phyloP scores from a whole-genome alignment of 2,888 invertebrate species.

The Hofmannophila pseudospretella region DNA sequence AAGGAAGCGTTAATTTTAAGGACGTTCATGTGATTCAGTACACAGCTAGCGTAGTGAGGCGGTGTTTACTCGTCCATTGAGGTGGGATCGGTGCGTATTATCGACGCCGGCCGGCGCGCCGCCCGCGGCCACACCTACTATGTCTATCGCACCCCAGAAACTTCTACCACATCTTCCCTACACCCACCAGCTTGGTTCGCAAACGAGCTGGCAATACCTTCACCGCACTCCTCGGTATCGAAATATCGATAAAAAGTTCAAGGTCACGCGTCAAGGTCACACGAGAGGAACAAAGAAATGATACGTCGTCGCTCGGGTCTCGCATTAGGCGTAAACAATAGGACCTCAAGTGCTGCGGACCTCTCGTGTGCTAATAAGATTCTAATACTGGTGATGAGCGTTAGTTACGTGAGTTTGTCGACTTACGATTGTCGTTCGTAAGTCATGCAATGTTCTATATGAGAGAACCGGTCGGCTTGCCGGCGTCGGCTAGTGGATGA shows the following conservation, averaged over 20 bases:
- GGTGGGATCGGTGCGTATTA: background rate
- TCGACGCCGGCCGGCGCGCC: background rate
- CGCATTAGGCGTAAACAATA: constrained; percentile 26
- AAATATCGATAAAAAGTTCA: constrained; percentile 31
- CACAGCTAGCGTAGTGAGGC: background rate
- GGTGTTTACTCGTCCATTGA: background rate
- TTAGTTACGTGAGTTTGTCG: too few relatives aligned
- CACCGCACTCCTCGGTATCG: background rate
- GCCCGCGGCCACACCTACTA: background rate
- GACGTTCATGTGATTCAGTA: too few relatives aligned
- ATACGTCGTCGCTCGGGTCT: background rate
- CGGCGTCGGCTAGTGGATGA: too few relatives aligned
- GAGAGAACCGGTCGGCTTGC: too few relatives aligned
- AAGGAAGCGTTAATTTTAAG: too few relatives aligned
- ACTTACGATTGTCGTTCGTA: too few relatives aligned
- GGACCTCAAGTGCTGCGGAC: too few relatives aligned
- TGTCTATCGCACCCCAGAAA: background rate
- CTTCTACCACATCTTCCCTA: too few relatives aligned
- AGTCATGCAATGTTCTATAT: too few relatives aligned
- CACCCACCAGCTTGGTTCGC: too few relatives aligned
- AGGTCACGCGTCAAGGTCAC: constrained; percentile 58
- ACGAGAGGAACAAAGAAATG: constrained; percentile 25
- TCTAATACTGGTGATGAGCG: constrained; percentile 32
- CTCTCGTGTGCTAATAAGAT: constrained; percentile 55
- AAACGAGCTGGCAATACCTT: too few relatives aligned